These are phyloP conservation scores for Leguminivora glycinivorella DNA, from an alignment of 1,140 invertebrate species.

Conservation along the genomic window DNA sequence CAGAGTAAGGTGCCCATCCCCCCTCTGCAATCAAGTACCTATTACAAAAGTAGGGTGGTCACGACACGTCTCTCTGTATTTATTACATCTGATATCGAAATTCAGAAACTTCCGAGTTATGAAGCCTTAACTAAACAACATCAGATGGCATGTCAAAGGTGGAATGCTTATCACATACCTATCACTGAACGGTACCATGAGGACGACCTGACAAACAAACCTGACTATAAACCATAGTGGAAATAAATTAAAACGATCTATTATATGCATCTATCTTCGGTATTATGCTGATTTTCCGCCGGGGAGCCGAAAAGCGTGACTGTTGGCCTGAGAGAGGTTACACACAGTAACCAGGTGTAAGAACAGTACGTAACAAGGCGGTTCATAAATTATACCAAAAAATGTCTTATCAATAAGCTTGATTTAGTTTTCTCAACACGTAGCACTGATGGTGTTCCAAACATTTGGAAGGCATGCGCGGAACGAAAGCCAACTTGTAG, in stretches of 20 bases:
- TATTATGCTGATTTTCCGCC: conserved; percentile 62
- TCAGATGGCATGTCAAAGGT: not conserved
- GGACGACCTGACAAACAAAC: conserved; percentile 24
- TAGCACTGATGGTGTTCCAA: too few relatives aligned
- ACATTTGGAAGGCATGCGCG: too few relatives aligned
- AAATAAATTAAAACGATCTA: conserved; percentile 53
- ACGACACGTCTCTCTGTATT: too few relatives aligned
- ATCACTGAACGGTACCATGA: conserved; percentile 18
- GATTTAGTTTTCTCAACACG: too few relatives aligned
- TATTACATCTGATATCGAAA: too few relatives aligned
- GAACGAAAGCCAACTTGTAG: too few relatives aligned
- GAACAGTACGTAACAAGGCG: not conserved
- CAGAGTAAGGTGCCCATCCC: too few relatives aligned
- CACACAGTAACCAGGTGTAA: not conserved
- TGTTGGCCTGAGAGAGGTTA: conserved; percentile 50
- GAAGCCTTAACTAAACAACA: not conserved
- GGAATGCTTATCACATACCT: not conserved
- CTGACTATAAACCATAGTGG: conserved; percentile 14
- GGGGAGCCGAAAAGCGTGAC: conserved; percentile 65
- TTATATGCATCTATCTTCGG: conserved; percentile 47
- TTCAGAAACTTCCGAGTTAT: too few relatives aligned
- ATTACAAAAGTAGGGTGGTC: too few relatives aligned
- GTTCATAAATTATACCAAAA: not conserved
- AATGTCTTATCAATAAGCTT: too few relatives aligned
- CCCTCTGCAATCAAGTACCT: too few relatives aligned